phyloP scores from a whole-genome alignment of 2,888 invertebrate genomes.

The Rotaria macrura region DNA sequence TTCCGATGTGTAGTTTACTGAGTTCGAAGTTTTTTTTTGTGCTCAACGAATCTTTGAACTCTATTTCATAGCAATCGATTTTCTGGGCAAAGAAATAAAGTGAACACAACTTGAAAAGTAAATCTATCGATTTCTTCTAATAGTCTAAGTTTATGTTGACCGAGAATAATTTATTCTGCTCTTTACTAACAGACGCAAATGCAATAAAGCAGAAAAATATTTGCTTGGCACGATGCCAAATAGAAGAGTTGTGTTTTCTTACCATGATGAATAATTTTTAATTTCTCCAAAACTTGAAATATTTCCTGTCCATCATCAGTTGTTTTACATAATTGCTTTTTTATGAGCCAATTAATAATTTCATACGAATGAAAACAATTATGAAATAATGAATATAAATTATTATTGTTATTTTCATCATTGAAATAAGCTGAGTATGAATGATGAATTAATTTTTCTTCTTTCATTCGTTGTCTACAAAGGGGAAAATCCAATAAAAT shows the following conservation, averaged over 20 bases:
- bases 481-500: neutral
- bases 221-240: neutral
- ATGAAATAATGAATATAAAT: neutral
- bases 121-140: too few species aligned
- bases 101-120: too few species aligned
- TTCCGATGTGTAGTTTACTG: too few species aligned
- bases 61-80: too few species aligned
- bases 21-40: too few species aligned
- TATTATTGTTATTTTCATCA: neutral
- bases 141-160: too few species aligned
- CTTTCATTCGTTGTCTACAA: slow-evolving; percentile 5
- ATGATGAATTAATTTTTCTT: neutral
- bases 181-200: too few species aligned
- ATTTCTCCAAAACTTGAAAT: neutral
- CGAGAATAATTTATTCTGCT: too few species aligned
- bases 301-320: neutral
- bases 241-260: neutral
- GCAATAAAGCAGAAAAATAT: neutral
- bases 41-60: too few species aligned
- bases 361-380: slow-evolving; percentile 15
- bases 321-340: neutral
- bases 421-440: neutral
- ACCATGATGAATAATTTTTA: slow-evolving; percentile 18
- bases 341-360: slow-evolving; percentile 5
- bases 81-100: too few species aligned